A percentile compares a stretch with the other conserved stretches of the same genome.
These are phyloP conservation scores for Anableps anableps DNA, from an alignment of 2,797 vertebrate species.

Conservation along the genomic window DNA sequence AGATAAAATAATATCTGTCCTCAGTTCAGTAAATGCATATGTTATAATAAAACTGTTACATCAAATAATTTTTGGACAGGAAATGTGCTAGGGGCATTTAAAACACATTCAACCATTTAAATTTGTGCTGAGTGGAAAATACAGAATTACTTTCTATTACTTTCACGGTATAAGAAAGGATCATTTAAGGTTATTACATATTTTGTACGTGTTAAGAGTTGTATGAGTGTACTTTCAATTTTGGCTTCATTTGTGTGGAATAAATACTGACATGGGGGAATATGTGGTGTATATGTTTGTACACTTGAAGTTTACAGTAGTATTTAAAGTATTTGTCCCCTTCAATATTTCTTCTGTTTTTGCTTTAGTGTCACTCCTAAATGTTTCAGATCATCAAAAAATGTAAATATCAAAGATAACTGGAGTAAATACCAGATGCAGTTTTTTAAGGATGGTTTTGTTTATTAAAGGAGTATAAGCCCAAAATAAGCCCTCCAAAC, in stretches of 20 bases:
- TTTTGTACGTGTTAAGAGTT: background rate
- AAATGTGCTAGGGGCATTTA: background rate
- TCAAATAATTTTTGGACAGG: conserved; percentile 29
- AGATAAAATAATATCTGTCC: conserved; percentile 47
- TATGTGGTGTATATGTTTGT: background rate
- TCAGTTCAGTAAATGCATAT: conserved; percentile 27
- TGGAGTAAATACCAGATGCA: too few relatives aligned
- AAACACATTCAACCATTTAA: conserved; percentile 17
- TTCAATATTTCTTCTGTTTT: too few relatives aligned
- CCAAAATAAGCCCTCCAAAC: background rate
- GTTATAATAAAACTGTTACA: background rate
- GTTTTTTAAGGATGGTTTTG: too few relatives aligned
- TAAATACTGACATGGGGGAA: background rate
- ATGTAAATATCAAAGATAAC: too few relatives aligned
- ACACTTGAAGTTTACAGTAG: background rate
- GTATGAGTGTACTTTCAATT: background rate
- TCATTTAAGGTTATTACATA: background rate
- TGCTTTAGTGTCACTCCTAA: too few relatives aligned
- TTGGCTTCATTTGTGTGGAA: background rate
- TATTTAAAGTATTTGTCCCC: too few relatives aligned
- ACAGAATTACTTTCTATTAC: conserved; percentile 19
- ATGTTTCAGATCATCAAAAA: background rate
- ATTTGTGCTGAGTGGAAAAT: conserved; percentile 13
- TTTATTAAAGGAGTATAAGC: too few relatives aligned
- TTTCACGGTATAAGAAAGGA: background rate